Evolutionary conservation across 2,888 invertebrate genomes (phyloP), one percentile per base, ranked within the genome.

Genomic region (Diogma glabrata): DNA sequence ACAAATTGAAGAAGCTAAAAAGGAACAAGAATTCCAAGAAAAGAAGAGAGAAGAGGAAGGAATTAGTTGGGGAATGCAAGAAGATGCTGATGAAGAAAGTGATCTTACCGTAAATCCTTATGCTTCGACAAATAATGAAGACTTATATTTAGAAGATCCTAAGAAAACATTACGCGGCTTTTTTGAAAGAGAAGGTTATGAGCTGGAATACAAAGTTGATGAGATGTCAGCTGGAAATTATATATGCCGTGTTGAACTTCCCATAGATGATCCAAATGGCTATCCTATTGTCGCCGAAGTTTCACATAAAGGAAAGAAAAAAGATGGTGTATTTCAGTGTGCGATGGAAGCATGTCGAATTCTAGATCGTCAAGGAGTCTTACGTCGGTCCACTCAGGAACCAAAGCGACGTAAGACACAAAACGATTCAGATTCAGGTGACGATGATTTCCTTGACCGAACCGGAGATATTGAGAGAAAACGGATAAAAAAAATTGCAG

Each of bases 271-370:
- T 59, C 75, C 81, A 0, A 74, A 76, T 50, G 91, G 91, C 0
- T 74, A 79, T n/a, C 77, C 85, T 0, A 74, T 92, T 14, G 70
- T 82, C 9, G 94, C 92, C 0, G 93, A 95, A 67, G 87, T 87
- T 1, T 72, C 86, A 1, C 88, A 92, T 51, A 83, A 84, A 55
- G 94, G 93, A 0, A 92, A 92, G 70, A 96, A 95, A 67, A 94
- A 92, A 64, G 96, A 96, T 60, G 88, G 91, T 0, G 91, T 95
- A 0, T 69, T 87, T 0, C 91, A 92, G 48, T 94, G 95, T 67
- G 95, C 97, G 0, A 65, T 97, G 49, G 95, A 97, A 69, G 96
- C 96, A 0, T 99, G 97, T 64, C 73, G 91, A 57, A 79, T 92
- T 33, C 74, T 99, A 7, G 96, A 99, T 67, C 74, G 87, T 30